Percentiles rank a stretch among this genome's conserved stretches.
These are phyloP conservation scores for Nysson spinosus DNA, from an alignment of 2,888 invertebrate species.

Conservation along the genomic window DNA sequence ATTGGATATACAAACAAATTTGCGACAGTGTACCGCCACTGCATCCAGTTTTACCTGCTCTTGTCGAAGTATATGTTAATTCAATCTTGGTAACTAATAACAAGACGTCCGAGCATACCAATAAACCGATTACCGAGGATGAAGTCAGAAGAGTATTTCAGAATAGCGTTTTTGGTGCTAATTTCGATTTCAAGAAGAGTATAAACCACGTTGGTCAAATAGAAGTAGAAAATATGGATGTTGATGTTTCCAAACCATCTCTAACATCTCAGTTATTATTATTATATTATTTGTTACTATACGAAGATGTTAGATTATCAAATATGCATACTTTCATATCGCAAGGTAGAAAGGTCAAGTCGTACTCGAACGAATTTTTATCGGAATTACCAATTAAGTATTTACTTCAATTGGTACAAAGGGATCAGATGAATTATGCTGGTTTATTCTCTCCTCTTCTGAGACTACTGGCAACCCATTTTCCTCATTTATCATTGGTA, in stretches of 20 bases:
- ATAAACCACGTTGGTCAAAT: conserved; percentile 79
- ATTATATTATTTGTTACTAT: conserved; percentile 93
- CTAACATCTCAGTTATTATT: conserved; percentile 92
- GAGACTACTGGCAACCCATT: conserved; percentile 92
- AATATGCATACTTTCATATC: conserved; percentile 84
- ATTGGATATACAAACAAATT: conserved; percentile 97
- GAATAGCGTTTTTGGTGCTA: conserved; percentile 86
- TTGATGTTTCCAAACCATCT: conserved; percentile 82
- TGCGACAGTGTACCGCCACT: conserved; percentile 92
- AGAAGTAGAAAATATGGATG: conserved; percentile 79
- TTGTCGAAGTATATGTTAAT: conserved; percentile 96
- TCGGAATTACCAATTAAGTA: conserved; percentile 96
- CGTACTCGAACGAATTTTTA: conserved; percentile 91
- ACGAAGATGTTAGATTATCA: conserved; percentile 92
- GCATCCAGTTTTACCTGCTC: conserved; percentile 93
- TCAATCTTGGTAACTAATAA: conserved; percentile 88
- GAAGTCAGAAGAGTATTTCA: conserved; percentile 92
- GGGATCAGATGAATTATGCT: conserved; percentile 93
- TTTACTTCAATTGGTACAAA: conserved; percentile 94
- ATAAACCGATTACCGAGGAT: conserved; percentile 93
- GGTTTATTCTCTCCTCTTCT: conserved; percentile 94
- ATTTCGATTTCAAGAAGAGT: conserved; percentile 81
- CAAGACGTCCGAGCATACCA: conserved; percentile 87
- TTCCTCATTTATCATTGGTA: conserved; percentile 95
- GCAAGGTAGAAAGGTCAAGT: conserved; percentile 86